Evolutionary conservation across 2,888 invertebrate species (phyloP).

Genomic region (Anorthoa munda): DNA sequence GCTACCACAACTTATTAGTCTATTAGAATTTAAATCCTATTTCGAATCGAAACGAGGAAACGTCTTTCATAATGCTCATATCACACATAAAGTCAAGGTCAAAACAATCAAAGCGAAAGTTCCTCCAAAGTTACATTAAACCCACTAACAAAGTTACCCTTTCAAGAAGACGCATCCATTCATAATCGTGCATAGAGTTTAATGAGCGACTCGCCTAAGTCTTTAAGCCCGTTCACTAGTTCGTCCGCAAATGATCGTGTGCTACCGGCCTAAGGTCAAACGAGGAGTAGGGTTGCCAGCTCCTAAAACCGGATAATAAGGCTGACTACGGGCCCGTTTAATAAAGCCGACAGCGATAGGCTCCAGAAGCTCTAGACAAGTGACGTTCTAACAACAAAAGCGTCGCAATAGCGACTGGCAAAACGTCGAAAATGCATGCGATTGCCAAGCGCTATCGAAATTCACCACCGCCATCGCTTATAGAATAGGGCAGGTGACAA

Average conservation of each 20-base stretch:
- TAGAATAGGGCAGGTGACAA: too few species aligned
- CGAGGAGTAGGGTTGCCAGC: not conserved
- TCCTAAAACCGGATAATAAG: not conserved
- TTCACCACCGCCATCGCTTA: too few species aligned
- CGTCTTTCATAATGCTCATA: too few species aligned
- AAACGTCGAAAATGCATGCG: too few species aligned
- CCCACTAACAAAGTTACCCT: not conserved
- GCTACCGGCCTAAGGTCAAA: constrained; percentile 2
- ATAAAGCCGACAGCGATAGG: not conserved
- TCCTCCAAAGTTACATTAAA: not conserved
- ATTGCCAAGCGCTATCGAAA: too few species aligned
- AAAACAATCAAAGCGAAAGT: not conserved
- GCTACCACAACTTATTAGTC: too few species aligned
- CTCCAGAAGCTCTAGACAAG: too few species aligned
- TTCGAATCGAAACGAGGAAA: not conserved
- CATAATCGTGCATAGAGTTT: constrained; percentile 4
- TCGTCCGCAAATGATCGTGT: not conserved
- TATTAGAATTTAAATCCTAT: too few species aligned
- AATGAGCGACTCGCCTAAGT: not conserved
- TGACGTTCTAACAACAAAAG: too few species aligned
- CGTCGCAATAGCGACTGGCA: too few species aligned
- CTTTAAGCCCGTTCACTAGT: not conserved
- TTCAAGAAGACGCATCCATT: not conserved
- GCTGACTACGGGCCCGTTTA: not conserved
- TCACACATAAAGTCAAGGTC: not conserved